Evolutionary conservation across 2,888 invertebrate species (phyloP).

Genomic region (Arrhopalites spinosus): DNA sequence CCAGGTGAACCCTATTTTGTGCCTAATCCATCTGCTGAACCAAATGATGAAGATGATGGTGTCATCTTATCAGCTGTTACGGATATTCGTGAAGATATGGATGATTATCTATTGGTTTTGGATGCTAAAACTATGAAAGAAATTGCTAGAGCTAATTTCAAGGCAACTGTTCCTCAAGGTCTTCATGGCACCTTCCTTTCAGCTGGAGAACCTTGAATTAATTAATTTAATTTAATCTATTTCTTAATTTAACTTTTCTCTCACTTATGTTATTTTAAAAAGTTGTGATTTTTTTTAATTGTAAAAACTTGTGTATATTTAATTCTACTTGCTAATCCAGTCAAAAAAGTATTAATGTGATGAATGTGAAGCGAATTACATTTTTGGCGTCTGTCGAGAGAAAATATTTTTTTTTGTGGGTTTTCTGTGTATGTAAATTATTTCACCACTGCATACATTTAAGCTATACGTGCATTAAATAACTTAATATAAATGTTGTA

Average conservation of each 20-base stretch:
- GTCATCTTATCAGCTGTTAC: conserved; percentile 57
- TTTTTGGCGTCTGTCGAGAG: no score
- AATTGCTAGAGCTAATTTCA: conserved; percentile 57
- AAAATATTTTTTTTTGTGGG: no score
- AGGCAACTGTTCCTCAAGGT: conserved; percentile 32
- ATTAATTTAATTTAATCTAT: neutral
- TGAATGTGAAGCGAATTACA: no score
- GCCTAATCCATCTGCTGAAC: conserved; percentile 58
- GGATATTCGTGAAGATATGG: conserved; percentile 54
- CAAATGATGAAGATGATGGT: conserved; percentile 62
- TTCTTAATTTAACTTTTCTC: neutral
- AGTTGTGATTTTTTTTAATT: neutral
- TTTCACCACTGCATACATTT: no score
- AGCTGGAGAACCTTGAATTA: conserved; percentile 18
- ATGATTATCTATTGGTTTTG: conserved; percentile 58
- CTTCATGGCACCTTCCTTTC: conserved; percentile 37
- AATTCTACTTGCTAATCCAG: no score
- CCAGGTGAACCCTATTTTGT: conserved; percentile 61
- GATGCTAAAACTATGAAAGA: conserved; percentile 59
- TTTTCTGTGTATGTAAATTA: no score
- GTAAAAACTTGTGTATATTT: no score
- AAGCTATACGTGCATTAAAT: no score
- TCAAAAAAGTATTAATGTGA: no score
- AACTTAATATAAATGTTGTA: no score
- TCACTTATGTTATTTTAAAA: neutral